A percentile compares a stretch with the other conserved stretches of the same genome.
These are phyloP conservation scores for Anguilla pacifica DNA, from an alignment of 2,797 vertebrate species.

Conservation along the genomic window DNA sequence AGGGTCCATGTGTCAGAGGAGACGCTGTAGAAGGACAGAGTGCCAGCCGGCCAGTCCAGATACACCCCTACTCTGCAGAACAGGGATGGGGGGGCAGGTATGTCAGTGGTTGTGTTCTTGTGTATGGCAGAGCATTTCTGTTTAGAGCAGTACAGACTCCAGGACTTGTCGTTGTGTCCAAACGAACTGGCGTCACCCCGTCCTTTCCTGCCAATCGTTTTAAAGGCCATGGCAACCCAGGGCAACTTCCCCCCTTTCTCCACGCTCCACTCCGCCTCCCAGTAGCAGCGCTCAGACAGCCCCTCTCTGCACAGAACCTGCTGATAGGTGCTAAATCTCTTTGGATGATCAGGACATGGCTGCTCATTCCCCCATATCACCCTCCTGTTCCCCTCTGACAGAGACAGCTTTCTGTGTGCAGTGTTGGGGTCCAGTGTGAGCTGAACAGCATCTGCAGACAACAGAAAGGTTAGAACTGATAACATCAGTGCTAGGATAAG, in stretches of 20 bases:
- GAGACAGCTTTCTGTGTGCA: background rate
- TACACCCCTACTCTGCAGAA: background rate
- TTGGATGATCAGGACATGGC: conserved; percentile 1
- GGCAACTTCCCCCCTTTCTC: background rate
- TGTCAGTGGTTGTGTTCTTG: background rate
- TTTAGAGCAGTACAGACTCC: conserved; percentile 13
- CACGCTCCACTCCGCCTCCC: background rate
- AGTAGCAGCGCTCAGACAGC: conserved; percentile 6
- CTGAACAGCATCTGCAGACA: background rate
- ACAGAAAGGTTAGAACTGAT: background rate
- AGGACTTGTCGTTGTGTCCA: conserved; percentile 27
- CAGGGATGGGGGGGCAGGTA: background rate
- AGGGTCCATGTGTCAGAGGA: background rate
- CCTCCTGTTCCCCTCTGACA: background rate
- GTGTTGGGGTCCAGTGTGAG: conserved; percentile 3
- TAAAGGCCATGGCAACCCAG: background rate
- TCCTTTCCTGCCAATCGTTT: background rate
- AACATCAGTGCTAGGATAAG: too few species aligned
- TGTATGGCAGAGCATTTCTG: background rate
- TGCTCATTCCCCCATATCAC: background rate
- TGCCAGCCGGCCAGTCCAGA: conserved; percentile 3
- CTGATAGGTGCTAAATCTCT: background rate
- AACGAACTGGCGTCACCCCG: background rate
- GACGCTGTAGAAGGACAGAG: conserved; percentile 5
- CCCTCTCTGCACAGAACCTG: conserved; percentile 23